Conservation (phyloP, 2,888 invertebrate genomes). For the Aphrophora alni region DNA sequence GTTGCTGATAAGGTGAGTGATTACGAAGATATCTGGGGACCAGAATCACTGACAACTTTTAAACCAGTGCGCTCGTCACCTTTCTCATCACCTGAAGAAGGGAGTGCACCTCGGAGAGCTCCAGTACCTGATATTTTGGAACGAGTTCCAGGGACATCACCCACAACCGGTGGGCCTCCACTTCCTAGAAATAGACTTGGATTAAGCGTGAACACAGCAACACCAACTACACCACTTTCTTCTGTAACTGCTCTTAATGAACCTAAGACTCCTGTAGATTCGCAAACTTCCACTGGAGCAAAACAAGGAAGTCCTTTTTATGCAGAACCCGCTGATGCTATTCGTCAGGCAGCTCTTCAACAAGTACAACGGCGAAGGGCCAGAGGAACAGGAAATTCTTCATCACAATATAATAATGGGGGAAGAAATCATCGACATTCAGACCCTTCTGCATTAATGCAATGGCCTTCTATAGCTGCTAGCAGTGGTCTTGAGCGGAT, state of each 20-base stretch:
- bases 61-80: conserved; percentile 52
- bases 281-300: conserved; percentile 54
- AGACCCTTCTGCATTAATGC: conserved; percentile 59
- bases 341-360: conserved; percentile 61
- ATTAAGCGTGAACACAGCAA: conserved; percentile 45
- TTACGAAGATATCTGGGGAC: conserved; percentile 94
- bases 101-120: conserved; percentile 18
- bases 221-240: conserved; percentile 40
- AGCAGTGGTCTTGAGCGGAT: conserved; percentile 57
- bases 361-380: conserved; percentile 54
- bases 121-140: conserved; percentile 50
- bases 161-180: conserved; percentile 46
- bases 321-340: conserved; percentile 87
- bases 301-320: conserved; percentile 88
- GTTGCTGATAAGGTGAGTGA: conserved; percentile 90
- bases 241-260: conserved; percentile 40
- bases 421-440: conserved; percentile 58
- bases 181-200: conserved; percentile 46
- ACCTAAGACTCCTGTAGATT: conserved; percentile 48
- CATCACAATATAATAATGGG: conserved; percentile 24
- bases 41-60: conserved; percentile 59
- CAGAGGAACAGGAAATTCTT: conserved; percentile 46
- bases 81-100: conserved; percentile 50
- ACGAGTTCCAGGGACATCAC: conserved; percentile 38
- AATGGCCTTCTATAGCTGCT: conserved; percentile 54